A percentile compares a stretch with the other conserved stretches of the same genome.
Evolutionary conservation across 1,140 invertebrate genomes (phyloP).

Genomic region (Arctopsyche grandis): DNA sequence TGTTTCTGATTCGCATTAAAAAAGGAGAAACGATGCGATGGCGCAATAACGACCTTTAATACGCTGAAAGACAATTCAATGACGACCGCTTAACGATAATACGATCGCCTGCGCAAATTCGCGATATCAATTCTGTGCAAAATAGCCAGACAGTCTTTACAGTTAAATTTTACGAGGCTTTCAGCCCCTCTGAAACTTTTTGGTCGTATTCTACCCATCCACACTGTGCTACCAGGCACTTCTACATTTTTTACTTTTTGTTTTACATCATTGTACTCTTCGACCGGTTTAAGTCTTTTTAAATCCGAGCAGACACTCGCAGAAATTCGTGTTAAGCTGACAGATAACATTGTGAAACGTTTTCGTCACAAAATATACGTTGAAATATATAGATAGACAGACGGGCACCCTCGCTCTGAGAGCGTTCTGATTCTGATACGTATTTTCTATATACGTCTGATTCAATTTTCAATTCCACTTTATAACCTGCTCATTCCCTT

Average conservation of each 20-base stretch:
- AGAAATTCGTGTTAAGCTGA: slow-evolving; percentile 15
- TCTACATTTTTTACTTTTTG: background rate
- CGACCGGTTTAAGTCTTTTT: slow-evolving; percentile 5
- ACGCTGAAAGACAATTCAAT: slow-evolving; percentile 21
- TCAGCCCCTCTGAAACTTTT: background rate
- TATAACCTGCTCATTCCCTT: no score
- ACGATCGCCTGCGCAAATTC: slow-evolving; percentile 17
- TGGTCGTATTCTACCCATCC: background rate
- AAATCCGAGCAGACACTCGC: slow-evolving; percentile 7
- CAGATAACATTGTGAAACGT: slow-evolving; percentile 5
- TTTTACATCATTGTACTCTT: background rate
- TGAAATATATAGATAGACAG: background rate
- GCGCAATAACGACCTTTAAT: slow-evolving; percentile 18
- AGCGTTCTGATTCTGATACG: no score
- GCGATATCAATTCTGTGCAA: background rate
- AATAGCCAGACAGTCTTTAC: background rate
- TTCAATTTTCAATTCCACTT: no score
- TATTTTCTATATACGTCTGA: no score
- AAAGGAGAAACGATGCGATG: background rate
- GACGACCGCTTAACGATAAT: slow-evolving; percentile 11
- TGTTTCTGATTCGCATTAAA: background rate
- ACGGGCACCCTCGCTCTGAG: no score
- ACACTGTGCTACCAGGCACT: background rate
- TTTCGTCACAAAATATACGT: background rate
- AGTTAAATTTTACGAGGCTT: slow-evolving; percentile 15